Conservation (phyloP, 2,888 invertebrate species). For the Cecidostiba fungosa region DNA sequence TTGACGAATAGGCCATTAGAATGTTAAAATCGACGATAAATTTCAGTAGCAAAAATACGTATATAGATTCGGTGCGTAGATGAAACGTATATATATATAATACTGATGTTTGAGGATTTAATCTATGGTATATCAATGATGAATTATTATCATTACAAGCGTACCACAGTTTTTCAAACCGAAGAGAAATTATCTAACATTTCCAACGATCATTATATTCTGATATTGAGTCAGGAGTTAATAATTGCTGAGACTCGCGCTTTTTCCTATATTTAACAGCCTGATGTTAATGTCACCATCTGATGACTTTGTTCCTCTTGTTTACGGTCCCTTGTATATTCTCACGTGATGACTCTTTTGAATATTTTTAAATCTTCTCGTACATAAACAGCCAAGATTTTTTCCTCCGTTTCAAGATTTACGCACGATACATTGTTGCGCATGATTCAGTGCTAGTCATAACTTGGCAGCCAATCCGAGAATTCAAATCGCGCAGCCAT, state of each 20-base stretch:
- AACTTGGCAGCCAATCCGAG: neutral
- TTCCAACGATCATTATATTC: no score
- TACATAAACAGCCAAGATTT: neutral
- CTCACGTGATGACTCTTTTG: neutral
- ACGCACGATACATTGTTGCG: neutral
- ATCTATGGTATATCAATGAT: neutral
- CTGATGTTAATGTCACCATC: neutral
- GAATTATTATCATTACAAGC: no score
- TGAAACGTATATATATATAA: neutral
- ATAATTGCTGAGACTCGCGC: neutral
- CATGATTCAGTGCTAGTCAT: neutral
- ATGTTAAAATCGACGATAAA: neutral
- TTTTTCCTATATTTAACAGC: neutral
- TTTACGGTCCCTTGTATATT: neutral
- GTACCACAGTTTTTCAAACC: no score
- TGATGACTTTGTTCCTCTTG: neutral
- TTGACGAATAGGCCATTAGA: neutral
- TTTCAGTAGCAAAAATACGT: neutral
- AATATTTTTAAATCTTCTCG: neutral
- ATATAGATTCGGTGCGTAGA: neutral
- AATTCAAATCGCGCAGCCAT: neutral
- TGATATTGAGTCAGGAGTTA: no score
- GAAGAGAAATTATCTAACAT: no score
- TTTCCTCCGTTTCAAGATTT: neutral
- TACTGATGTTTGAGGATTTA: neutral